phyloP scores from a whole-genome alignment of 2,113 vertebrate genomes.

The Amphilophus citrinellus region DNA sequence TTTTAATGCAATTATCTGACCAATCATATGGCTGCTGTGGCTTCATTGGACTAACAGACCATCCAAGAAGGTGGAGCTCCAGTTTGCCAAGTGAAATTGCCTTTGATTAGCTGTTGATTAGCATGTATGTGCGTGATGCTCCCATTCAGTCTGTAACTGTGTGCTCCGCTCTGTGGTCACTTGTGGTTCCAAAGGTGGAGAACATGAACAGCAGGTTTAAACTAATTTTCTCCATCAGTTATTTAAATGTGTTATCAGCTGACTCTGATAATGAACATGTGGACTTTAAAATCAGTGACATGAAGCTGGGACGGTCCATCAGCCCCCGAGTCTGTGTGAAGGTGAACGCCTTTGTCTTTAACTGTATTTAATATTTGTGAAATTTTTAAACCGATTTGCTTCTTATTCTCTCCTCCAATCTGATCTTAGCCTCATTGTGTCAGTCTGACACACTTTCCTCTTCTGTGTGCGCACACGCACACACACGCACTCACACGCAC shows the following conservation, averaged over 20 bases:
- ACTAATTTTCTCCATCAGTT: no score
- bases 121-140: not conserved
- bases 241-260: no score
- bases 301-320: no score
- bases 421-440: slow-evolving; percentile 76
- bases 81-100: not conserved
- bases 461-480: slow-evolving; percentile 9
- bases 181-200: not conserved
- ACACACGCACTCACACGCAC: not conserved
- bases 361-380: slow-evolving; percentile 45
- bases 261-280: no score
- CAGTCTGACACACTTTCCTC: slow-evolving; percentile 59
- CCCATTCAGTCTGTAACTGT: no score
- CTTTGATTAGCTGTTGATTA: not conserved
- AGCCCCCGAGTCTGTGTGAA: not conserved
- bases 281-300: no score
- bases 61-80: not conserved
- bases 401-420: slow-evolving; percentile 68
- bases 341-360: not conserved
- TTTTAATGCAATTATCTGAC: no score
- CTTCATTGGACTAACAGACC: not conserved
- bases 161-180: not conserved
- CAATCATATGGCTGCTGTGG: not conserved
- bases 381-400: slow-evolving; percentile 73
- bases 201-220: no score